Evolutionary conservation across 2,797 vertebrate genomes (phyloP).

Genomic region (Pseudopleuronectes americanus): DNA sequence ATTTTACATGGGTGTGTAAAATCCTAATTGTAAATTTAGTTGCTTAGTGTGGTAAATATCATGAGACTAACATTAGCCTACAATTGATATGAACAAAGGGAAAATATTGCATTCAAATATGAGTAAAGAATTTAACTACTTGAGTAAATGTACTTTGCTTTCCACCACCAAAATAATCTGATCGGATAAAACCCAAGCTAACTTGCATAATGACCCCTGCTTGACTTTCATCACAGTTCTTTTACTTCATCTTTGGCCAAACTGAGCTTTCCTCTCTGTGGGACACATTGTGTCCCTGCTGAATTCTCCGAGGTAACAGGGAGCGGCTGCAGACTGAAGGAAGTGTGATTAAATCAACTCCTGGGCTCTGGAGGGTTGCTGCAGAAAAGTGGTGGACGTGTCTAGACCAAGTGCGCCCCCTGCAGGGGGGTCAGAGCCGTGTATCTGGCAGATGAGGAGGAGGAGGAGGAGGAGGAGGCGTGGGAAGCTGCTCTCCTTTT

Average conservation of each 20-base stretch:
- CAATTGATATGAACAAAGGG: too few species aligned
- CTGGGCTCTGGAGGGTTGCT: conserved; percentile 31
- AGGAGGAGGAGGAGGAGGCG: conserved; percentile 52
- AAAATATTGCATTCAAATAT: too few species aligned
- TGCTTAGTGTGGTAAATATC: too few species aligned
- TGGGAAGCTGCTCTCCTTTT: conserved; percentile 76
- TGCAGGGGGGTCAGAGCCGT: conserved; percentile 64
- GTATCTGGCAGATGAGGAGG: conserved; percentile 58
- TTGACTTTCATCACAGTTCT: conserved; percentile 8
- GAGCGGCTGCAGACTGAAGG: conserved; percentile 45
- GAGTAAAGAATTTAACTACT: too few species aligned
- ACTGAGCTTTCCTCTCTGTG: conserved; percentile 10
- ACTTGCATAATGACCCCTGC: too few species aligned
- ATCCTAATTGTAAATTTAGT: too few species aligned
- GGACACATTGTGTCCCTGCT: conserved; percentile 34
- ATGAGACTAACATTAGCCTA: too few species aligned
- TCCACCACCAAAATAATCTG: too few species aligned
- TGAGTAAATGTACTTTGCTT: too few species aligned
- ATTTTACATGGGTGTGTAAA: too few species aligned
- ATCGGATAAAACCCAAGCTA: too few species aligned
- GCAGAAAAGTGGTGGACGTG: neutral
- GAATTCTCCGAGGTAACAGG: conserved; percentile 36
- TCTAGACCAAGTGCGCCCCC: conserved; percentile 77
- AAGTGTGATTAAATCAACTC: conserved; percentile 69
- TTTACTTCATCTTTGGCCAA: conserved; percentile 31